Evolutionary conservation across 2,797 vertebrate genomes (phyloP).

Genomic region (Acrocephalus scirpaceus): DNA sequence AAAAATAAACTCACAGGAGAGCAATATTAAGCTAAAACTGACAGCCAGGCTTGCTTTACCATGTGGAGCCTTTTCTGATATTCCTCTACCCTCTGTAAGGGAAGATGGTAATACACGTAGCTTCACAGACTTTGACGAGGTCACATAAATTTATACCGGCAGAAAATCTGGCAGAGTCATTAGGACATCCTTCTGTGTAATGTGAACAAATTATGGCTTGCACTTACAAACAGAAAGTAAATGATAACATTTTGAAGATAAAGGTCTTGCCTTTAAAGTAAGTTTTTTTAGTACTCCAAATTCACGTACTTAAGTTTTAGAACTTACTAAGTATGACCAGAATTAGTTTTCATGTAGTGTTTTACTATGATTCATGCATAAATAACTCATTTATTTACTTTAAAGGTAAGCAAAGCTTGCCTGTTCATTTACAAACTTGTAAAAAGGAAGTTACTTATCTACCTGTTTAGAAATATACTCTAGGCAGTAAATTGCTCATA

Average conservation of each 20-base stretch:
- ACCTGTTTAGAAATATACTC: not conserved
- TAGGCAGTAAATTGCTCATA: not conserved
- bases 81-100: not conserved
- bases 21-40: conserved; percentile 41
- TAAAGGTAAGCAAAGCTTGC: not conserved
- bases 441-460: not conserved
- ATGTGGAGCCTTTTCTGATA: not conserved
- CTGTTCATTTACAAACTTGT: not conserved
- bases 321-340: not conserved
- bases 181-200: not conserved
- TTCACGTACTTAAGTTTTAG: not conserved
- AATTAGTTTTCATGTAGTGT: not conserved
- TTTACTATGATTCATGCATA: not conserved
- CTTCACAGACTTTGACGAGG: not conserved
- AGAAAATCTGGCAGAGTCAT: not conserved
- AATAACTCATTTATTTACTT: not conserved
- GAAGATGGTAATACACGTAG: not conserved
- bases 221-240: not conserved
- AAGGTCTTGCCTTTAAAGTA: not conserved
- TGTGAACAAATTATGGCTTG: not conserved
- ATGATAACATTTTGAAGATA: not conserved
- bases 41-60: not conserved
- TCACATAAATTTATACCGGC: not conserved
- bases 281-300: not conserved
- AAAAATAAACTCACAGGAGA: conserved; percentile 45